Evolutionary conservation across 2,113 vertebrate species (phyloP).

Genomic region (Equus quagga): DNA sequence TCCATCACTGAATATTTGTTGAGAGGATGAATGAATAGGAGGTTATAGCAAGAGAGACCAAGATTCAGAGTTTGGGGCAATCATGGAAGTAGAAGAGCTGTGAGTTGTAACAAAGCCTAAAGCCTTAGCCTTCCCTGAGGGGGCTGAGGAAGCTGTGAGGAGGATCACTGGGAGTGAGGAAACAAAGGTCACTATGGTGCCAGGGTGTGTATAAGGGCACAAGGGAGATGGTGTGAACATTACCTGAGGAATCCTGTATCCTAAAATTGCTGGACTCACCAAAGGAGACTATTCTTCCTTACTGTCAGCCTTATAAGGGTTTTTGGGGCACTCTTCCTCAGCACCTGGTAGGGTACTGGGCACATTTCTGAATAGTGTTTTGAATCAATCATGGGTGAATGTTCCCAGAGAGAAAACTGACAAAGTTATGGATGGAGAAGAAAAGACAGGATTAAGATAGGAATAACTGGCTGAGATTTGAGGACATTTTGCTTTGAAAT

Average conservation of each 20-base stretch:
- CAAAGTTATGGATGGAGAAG: not conserved
- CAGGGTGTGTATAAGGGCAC: not conserved
- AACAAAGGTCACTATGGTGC: not conserved
- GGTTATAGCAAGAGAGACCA: not conserved
- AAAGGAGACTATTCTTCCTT: not conserved
- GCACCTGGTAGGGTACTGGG: not conserved
- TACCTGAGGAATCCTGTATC: not conserved
- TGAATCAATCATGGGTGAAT: not conserved
- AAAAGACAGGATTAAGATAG: not conserved
- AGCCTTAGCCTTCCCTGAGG: not conserved
- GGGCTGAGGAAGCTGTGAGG: not conserved
- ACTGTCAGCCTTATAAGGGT: not conserved
- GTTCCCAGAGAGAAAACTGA: not conserved
- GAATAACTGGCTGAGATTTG: not conserved
- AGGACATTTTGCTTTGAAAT: not conserved
- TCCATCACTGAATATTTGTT: not conserved
- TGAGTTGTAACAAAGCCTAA: not conserved
- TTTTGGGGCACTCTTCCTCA: not conserved
- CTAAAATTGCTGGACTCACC: not conserved
- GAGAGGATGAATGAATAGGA: not conserved
- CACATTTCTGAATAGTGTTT: not conserved
- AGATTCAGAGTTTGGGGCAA: slow-evolving; percentile 1
- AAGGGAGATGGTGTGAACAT: not conserved
- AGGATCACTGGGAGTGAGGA: not conserved
- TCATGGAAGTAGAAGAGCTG: not conserved